Conservation (phyloP, 2,888 invertebrate genomes). For the Chrysolina americana region DNA sequence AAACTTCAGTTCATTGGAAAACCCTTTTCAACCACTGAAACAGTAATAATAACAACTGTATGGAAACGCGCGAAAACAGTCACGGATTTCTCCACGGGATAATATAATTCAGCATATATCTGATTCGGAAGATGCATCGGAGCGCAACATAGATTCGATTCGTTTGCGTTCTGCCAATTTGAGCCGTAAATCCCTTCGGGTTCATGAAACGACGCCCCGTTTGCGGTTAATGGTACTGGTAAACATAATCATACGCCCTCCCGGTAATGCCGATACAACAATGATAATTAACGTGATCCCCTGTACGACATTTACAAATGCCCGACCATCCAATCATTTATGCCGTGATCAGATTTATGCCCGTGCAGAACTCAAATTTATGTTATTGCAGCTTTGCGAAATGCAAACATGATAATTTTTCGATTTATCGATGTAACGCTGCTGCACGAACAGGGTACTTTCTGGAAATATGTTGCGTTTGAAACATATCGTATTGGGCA, state of each 20-base stretch:
- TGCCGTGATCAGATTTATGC: conserved; percentile 46
- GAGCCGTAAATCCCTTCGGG: conserved; percentile 14
- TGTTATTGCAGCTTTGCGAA: conserved; percentile 20
- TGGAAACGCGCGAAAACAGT: too few relatives aligned
- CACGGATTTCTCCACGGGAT: background rate
- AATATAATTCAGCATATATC: conserved; percentile 5
- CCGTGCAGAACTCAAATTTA: conserved; percentile 34
- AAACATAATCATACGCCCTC: conserved; percentile 23
- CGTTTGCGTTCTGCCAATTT: conserved; percentile 18
- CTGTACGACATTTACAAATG: conserved; percentile 48
- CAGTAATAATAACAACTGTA: too few relatives aligned
- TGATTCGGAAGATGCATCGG: conserved; percentile 16
- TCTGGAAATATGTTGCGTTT: background rate
- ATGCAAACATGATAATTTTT: conserved; percentile 24
- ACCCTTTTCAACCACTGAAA: too few relatives aligned
- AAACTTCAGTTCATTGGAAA: too few relatives aligned
- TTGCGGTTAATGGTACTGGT: conserved; percentile 22
- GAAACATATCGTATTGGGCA: too few relatives aligned
- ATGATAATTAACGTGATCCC: conserved; percentile 39
- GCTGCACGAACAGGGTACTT: background rate
- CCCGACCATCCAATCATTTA: conserved; percentile 52
- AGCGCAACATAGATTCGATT: background rate
- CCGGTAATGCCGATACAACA: conserved; percentile 31
- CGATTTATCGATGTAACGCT: conserved; percentile 15
- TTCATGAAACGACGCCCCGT: conserved; percentile 20